These are phyloP conservation scores for Epinephelus coioides DNA, from an alignment of 2,797 vertebrate species.

Conservation along the genomic window DNA sequence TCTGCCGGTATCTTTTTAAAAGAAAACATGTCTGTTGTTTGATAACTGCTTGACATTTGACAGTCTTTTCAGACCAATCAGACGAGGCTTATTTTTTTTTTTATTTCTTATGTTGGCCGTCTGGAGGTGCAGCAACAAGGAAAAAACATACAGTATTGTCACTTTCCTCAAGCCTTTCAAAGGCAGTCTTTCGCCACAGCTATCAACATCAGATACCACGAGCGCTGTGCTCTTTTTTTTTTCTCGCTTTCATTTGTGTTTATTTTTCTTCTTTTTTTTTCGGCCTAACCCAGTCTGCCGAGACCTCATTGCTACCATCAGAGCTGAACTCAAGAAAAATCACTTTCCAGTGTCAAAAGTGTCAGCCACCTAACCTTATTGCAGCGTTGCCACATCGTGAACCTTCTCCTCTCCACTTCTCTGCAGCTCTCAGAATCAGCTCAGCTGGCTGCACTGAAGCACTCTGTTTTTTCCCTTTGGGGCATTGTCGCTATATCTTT, in stretches of 20 bases:
- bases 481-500: conserved; percentile 69
- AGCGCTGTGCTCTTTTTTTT: conserved; percentile 44
- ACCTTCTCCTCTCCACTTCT: conserved; percentile 52
- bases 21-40: conserved; percentile 83
- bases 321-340: conserved; percentile 70
- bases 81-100: conserved; percentile 49
- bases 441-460: conserved; percentile 58
- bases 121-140: conserved; percentile 73
- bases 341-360: conserved; percentile 73
- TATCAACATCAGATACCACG: conserved; percentile 83
- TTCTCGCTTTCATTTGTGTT: conserved; percentile 72
- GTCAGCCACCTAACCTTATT: conserved; percentile 67
- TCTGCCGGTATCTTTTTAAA: conserved; percentile 76
- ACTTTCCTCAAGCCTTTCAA: conserved; percentile 83
- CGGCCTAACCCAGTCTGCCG: conserved; percentile 64
- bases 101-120: conserved; percentile 62
- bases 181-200: conserved; percentile 78
- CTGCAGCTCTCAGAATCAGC: conserved; percentile 55
- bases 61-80: conserved; percentile 88
- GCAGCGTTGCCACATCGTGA: conserved; percentile 40
- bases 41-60: conserved; percentile 89
- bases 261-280: conserved; percentile 64
- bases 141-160: conserved; percentile 75
- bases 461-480: conserved; percentile 71
- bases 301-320: conserved; percentile 74